Conservation (phyloP, 2,113 vertebrate species). For the Hydropotes inermis region DNA sequence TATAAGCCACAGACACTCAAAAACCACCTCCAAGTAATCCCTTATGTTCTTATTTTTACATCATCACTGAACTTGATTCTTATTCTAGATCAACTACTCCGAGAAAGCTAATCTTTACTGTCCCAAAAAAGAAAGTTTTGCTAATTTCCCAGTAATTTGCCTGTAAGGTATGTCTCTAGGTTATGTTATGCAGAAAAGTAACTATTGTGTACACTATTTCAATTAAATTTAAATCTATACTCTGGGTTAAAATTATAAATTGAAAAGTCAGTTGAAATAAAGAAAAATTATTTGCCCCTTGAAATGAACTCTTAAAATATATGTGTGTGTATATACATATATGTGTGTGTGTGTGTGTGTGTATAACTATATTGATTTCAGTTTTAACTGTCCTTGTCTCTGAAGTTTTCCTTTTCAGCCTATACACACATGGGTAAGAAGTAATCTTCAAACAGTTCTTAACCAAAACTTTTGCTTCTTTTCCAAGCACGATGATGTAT, state of each 20-base stretch:
- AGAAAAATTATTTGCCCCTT: background rate
- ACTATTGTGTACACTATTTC: constrained; percentile 14
- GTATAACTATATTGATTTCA: background rate
- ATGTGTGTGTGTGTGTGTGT: too few relatives aligned
- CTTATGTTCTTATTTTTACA: constrained; percentile 38
- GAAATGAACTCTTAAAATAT: background rate
- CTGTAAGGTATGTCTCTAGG: background rate
- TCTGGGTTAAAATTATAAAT: constrained; percentile 23
- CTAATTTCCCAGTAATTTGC: constrained; percentile 17
- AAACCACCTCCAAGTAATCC: constrained; percentile 16
- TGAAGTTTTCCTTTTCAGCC: background rate
- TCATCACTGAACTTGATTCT: background rate
- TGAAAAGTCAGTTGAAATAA: constrained; percentile 5
- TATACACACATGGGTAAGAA: background rate
- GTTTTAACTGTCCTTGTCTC: background rate
- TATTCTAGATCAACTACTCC: background rate
- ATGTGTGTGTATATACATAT: background rate
- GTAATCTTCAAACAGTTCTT: background rate
- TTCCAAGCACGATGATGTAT: background rate
- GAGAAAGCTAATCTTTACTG: constrained; percentile 30
- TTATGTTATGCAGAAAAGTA: constrained; percentile 23
- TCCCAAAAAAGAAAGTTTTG: background rate
- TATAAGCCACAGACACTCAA: background rate
- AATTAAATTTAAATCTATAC: constrained; percentile 34
- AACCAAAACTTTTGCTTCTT: background rate